Base-by-base conservation (phyloP, 2,113 vertebrate genomes). In the Callipepla squamata region DNA sequence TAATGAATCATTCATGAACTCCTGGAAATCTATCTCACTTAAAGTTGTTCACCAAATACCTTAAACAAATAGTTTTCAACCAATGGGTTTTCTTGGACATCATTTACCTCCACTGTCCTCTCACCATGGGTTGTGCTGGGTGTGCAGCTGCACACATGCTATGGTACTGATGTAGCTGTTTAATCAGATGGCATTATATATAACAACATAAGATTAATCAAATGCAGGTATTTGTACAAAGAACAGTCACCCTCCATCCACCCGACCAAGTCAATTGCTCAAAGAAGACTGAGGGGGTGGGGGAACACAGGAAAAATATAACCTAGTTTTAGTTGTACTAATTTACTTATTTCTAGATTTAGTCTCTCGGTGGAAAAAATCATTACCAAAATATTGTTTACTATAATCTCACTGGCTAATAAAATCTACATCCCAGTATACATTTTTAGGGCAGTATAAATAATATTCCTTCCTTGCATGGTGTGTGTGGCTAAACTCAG, bases 1-100 rank as follows among this genome's bases (percentile, higher is more conserved):
- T 85, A 85, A 88, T 75, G 51, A 85, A 76, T 67, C 36, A 63
- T 92, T 85, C 72, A 85, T 88, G 62, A 42, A 79, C 51, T 90
- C 85, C 3, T 53, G n/a, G 83, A 79, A 45, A 85, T 69, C 74
- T 53, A 82, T 82, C 58, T 70, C 53, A 76, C 48, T 76, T 63
- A 30, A 82, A 79, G 34, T 80, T 78, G 22, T 88, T 82, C 87
- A 75, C 25, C 25, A 65, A 51, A 69, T 30, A 61, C 40, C 68
- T 75, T 38, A 45, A 50, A 63, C 9, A 14, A 75, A 22, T 30
- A 42, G 51, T 57, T 87, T 74, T 57, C n/a, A 74, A 69, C 15
- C 28, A 62, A 58, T 0, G 2, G 19, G 30, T 82, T 81, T 75
- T 75, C 62, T 42, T 57, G 26, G 53, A 59, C 20, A 63, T 14